Evolutionary conservation across 2,888 invertebrate genomes (phyloP).

Genomic region (Drosophila quinaria): DNA sequence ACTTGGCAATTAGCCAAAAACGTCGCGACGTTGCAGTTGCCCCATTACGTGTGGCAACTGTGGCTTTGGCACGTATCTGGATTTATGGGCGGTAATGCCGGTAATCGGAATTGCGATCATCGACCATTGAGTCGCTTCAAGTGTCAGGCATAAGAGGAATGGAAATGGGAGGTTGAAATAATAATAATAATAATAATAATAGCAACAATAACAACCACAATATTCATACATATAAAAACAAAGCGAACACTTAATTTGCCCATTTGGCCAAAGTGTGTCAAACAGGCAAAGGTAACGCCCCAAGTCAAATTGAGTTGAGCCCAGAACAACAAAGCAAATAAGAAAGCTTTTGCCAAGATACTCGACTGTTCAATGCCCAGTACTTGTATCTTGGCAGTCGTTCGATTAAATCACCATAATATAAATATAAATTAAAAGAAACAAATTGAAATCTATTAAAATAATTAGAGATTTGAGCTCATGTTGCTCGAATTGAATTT

Average conservation of each 20-base stretch:
- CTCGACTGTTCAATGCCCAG: background rate
- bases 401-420: background rate
- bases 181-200: conserved; percentile 4
- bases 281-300: conserved; percentile 61
- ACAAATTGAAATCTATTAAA: background rate
- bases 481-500: too few species aligned
- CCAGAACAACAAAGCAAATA: conserved; percentile 14
- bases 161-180: conserved; percentile 5
- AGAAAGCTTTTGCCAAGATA: background rate
- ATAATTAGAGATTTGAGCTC: too few species aligned
- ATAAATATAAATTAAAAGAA: background rate
- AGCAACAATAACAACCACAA: background rate
- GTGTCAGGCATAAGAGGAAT: conserved; percentile 33
- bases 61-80: conserved; percentile 62
- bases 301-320: conserved; percentile 49
- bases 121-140: conserved; percentile 32
- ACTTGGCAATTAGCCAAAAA: conserved; percentile 77
- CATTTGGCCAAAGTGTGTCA: conserved; percentile 52
- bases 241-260: conserved; percentile 42
- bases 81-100: conserved; percentile 52
- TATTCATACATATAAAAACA: background rate
- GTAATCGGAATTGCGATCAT: conserved; percentile 36
- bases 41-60: conserved; percentile 45
- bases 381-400: background rate
- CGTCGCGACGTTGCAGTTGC: conserved; percentile 42